Base-by-base conservation (phyloP, 1,140 invertebrate genomes). In the Zaprionus ornatus region DNA sequence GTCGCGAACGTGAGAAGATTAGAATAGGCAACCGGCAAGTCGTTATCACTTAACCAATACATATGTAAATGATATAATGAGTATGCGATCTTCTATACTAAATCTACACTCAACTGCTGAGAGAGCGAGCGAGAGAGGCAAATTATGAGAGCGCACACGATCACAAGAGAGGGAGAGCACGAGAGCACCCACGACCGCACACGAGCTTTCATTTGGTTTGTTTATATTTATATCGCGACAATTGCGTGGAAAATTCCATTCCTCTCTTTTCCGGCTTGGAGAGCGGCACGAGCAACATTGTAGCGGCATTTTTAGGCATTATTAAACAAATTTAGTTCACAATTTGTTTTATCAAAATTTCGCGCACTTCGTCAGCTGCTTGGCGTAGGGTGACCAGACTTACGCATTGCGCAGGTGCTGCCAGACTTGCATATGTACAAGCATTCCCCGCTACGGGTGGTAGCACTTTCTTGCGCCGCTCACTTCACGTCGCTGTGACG, bases 201-300 rank as follows among this genome's bases (percentile, higher is more conserved):
- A 42, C 37, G 69, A 83, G 82, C 78, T 76, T 86, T 82, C 19
- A 21, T 19, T 67, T 67, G 54, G 71, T 62, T 67, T 63, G 13
- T 5, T 42, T 45, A 56, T 45, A 57, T 37, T 17, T 57, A 23
- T n/a, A n/a, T 1, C 15, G 7, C 7, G 12, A 55, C 62, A 64
- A 17, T 55, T 7, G 45, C 23, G 69, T 70, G 81, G 77, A 80
- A 83, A 80, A 67, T 83, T 83, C 81, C 82, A 80, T n/a, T 29
- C 4, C 17, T 17, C 10, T 10, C 10, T 61, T 5, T 15, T 4
- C 12, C 10, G 10, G 10, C 3, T 35, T 9, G 2, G 29, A 52
- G 6, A 35, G 23, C 15, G 29, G 4, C 15, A 42, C 15, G 21
- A 27, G 45, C 17, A 48, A 19, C 45, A 10, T 3, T 1, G 7